phyloP scores from a whole-genome alignment of 2,113 vertebrate species.

The Agelaius tricolor region DNA sequence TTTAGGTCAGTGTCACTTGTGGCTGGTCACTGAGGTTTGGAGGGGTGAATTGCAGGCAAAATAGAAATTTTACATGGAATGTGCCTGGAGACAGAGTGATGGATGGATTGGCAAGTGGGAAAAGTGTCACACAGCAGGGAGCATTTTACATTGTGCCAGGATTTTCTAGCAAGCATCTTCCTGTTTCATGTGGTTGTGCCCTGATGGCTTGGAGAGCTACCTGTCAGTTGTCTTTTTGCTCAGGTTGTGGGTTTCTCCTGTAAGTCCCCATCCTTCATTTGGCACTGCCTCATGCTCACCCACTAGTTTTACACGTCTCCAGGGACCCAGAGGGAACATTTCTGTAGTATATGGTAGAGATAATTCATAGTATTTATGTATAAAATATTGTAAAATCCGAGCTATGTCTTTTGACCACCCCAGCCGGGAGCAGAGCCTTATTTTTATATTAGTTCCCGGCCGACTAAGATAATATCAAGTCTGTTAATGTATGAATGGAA shows the following conservation, averaged over 20 bases:
- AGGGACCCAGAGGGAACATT: neutral
- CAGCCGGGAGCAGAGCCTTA: too few species aligned
- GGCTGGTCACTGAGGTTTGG: neutral
- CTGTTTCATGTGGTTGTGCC: neutral
- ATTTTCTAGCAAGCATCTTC: neutral
- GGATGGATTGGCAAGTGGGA: neutral
- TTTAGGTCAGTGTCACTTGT: neutral
- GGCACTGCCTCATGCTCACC: neutral
- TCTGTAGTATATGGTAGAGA: too few species aligned
- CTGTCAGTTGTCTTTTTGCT: neutral
- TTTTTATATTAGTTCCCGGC: too few species aligned
- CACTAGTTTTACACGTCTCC: neutral
- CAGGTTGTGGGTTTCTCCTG: neutral
- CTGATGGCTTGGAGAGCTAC: neutral
- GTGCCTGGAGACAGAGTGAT: neutral
- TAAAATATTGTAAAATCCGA: too few species aligned
- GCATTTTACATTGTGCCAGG: accelerated
- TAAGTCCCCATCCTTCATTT: neutral
- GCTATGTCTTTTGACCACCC: too few species aligned
- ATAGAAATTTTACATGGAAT: neutral
- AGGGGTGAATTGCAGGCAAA: neutral
- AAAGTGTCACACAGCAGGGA: accelerated
- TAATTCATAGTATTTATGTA: too few species aligned
- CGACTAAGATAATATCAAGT: too few species aligned
- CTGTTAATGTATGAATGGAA: too few species aligned